Percentiles rank a stretch among this genome's conserved stretches.
phyloP scores from a whole-genome alignment of 2,888 invertebrate species.

The Netelia melanura region DNA sequence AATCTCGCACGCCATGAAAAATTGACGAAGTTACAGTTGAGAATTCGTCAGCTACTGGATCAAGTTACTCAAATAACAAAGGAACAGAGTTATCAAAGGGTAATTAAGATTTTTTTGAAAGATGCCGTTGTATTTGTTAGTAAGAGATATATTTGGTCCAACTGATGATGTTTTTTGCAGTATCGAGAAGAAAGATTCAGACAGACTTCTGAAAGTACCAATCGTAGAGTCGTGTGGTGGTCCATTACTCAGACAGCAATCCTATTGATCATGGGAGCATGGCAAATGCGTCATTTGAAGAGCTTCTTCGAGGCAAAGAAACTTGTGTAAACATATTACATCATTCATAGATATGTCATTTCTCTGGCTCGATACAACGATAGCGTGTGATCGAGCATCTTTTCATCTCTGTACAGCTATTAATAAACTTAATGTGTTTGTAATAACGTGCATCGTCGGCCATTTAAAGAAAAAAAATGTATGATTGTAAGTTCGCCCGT shows the following conservation, averaged over 20 bases:
- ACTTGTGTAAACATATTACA: constrained; percentile 89
- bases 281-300: constrained; percentile 99
- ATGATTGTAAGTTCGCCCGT: constrained; percentile 16
- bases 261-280: constrained; percentile 96
- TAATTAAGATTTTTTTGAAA: constrained; percentile 82
- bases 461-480: too few relatives aligned
- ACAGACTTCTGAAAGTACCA: constrained; percentile 99
- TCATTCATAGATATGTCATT: background rate
- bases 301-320: constrained; percentile 99
- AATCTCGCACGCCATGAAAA: constrained; percentile 99
- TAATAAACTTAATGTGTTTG: constrained; percentile 35
- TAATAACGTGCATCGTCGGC: constrained; percentile 11
- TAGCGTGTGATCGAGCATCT: background rate
- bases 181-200: constrained; percentile 99
- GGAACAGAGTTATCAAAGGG: constrained; percentile 99
- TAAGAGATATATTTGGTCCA: background rate
- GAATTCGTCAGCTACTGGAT: constrained; percentile 97
- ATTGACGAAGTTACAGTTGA: constrained; percentile 96
- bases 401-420: constrained; percentile 61
- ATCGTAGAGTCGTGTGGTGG: constrained; percentile 98
- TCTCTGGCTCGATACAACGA: background rate
- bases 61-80: constrained; percentile 99
- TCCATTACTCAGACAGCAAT: constrained; percentile 96
- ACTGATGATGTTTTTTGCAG: constrained; percentile 85
- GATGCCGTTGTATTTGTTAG: background rate